phyloP scores from a whole-genome alignment of 2,113 vertebrate species.

The Geococcyx californianus region DNA sequence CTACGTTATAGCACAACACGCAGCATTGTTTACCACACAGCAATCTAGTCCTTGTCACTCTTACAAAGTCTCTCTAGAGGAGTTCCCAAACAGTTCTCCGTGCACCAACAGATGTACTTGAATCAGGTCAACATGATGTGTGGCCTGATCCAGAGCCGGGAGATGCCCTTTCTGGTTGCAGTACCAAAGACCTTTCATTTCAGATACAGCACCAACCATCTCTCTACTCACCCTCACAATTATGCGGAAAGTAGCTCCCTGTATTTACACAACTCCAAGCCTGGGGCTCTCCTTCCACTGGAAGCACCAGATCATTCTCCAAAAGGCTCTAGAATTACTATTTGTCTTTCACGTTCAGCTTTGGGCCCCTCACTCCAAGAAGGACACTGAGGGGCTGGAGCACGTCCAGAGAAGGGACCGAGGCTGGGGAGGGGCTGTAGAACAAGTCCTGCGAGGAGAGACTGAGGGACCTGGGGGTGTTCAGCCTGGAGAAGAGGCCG shows the following conservation, averaged over 20 bases:
- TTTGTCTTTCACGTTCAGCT: not conserved
- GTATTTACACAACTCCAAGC: not conserved
- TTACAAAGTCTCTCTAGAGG: not conserved
- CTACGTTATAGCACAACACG: not conserved
- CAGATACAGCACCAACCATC: not conserved
- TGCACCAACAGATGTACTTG: not conserved
- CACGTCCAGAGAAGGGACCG: too few species aligned
- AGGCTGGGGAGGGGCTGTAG: too few species aligned
- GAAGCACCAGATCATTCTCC: not conserved
- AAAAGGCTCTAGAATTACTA: not conserved
- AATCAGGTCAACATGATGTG: not conserved
- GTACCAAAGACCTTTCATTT: not conserved
- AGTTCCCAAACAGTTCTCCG: not conserved
- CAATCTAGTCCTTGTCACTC: not conserved
- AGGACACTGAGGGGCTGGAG: too few species aligned
- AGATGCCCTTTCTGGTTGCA: not conserved
- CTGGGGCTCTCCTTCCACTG: not conserved
- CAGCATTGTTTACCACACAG: not conserved
- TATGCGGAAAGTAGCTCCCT: not conserved
- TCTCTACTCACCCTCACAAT: not conserved
- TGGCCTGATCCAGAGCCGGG: not conserved
- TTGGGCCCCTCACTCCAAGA: too few species aligned
- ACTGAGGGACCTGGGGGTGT: too few species aligned
- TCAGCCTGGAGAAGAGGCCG: too few species aligned
- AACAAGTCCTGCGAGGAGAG: too few species aligned